Evolutionary conservation across 2,113 vertebrate genomes (phyloP).

Genomic region (Ochotona curzoniae): DNA sequence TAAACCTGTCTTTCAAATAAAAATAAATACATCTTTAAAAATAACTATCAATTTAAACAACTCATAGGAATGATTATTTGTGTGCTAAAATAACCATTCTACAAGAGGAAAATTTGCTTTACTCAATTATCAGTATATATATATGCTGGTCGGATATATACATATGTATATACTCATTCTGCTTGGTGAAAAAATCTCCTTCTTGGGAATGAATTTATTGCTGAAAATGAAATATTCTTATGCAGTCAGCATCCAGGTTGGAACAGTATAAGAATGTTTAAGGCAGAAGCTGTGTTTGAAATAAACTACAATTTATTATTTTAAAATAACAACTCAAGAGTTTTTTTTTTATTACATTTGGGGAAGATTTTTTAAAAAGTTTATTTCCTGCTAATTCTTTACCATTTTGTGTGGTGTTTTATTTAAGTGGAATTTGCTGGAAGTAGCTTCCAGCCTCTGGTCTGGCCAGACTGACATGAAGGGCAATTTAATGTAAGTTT

Average conservation of each 20-base stretch:
- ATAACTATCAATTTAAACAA: not conserved
- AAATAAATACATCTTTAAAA: too few relatives aligned
- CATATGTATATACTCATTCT: not conserved
- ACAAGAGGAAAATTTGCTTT: not conserved
- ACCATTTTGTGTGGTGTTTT: not conserved
- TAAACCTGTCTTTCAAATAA: too few relatives aligned
- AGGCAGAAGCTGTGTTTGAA: not conserved
- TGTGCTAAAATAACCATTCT: not conserved
- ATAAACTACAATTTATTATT: not conserved
- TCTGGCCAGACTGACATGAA: slow-evolving; percentile 56
- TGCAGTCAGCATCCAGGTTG: not conserved
- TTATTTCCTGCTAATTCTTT: not conserved
- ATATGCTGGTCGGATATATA: too few relatives aligned
- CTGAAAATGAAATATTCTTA: not conserved
- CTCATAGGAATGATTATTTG: not conserved
- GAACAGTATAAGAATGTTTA: not conserved
- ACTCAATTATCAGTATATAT: not conserved
- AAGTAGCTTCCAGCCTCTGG: not conserved
- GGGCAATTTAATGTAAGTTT: slow-evolving; percentile 69
- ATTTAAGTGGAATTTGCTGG: slow-evolving; percentile 2
- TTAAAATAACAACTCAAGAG: not conserved
- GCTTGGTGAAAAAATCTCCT: not conserved
- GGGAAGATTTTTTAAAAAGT: not conserved
- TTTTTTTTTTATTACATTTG: not conserved
- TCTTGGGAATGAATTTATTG: not conserved